Base-by-base conservation (phyloP, 2,888 invertebrate genomes). In the Plutella xylostella region DNA sequence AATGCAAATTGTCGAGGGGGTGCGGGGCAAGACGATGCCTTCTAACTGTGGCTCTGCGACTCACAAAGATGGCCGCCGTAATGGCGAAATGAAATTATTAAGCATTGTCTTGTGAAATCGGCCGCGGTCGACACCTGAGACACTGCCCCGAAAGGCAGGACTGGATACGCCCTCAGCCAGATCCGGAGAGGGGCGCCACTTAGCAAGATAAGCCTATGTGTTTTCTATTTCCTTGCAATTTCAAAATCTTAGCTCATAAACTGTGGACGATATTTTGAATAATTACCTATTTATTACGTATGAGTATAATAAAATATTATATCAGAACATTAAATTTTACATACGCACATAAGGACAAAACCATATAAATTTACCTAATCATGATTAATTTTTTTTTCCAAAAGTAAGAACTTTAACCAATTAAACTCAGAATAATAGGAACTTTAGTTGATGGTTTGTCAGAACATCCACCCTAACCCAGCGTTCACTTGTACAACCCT, bases 41-140 rank as follows among this genome's bases (percentile, higher is more conserved):
- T 79, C 73, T 76, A 80, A 79, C 80, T 82, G 80, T 77, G 42
- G 45, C 43, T 43, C n/a, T n/a, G 74, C 73, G 82, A 80, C 73
- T 82, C 62, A 67, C 75, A 76, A 82, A 80, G 82, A 82, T 82
- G 82, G 83, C 80, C 76, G 82, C 72, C 74, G 65, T 82, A 82
- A 83, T 80, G 75, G 80, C 69, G 73, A 80, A 82, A 83, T 83
- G 83, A 83, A 83, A 83, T 83, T 82, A 83, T 83, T 83, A 83
- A 80, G 82, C 80, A 83, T 82, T 82, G 83, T 82, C 83, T 82
- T 82, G 77, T 77, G 77, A 73, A 82, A 82, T 83, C 80, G 78
- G 76, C 80, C 80, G 75, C 77, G 74, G 80, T 79, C 80, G 79
- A 79, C 83, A 83, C 83, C 83, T 83, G 83, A 80, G 82, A 65